Base-by-base conservation (phyloP, 2,888 invertebrate genomes). In the Drosophila formosana region DNA sequence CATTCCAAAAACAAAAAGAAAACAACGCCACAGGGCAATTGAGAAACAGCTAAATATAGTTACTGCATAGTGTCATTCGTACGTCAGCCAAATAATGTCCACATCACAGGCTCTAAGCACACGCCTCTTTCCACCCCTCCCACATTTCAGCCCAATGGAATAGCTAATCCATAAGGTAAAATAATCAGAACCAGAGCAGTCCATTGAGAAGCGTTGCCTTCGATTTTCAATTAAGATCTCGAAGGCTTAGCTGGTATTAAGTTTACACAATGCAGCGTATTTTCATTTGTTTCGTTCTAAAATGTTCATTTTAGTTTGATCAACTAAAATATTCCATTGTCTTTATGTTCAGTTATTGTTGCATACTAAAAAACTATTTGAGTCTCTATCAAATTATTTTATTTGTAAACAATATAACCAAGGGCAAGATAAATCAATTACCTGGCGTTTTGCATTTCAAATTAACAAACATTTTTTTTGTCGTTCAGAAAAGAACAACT, bases 41-140 rank as follows among this genome's bases (percentile, higher is more conserved):
- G 66, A 76, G 81, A 77, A 52, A 50, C 67, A 46, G 57, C 81
- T 79, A 79, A 77, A 82, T 64, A 80, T 82, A 80, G 75, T 41
- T 50, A 45, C 23, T 46, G 11, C 60, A 52, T 37, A 28, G 11
- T 8, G 32, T 2, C 32, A 43, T 18, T 30, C 52, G 37, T 11
- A 55, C 39, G 13, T 18, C 39, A 18, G 37, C 30, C 30, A 2
- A 30, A 30, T 28, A 47, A 43, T 8, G 5, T n/a, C 26, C 45
- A 45, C 30, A 56, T 39, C 7, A 50, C 43, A 37, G 18, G 18
- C 18, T 18, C 18, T 18, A 18, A 18, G 18, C 18, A 18, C 18
- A 18, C 18, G 18, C 18, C 9, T 32, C 32, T 32, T 32, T 32
- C 30, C 1, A 18, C 18, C 18, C 18, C 18, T 3, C 9, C 32